phyloP scores from a whole-genome alignment of 2,797 vertebrate species.

The Tamandua tetradactyla region DNA sequence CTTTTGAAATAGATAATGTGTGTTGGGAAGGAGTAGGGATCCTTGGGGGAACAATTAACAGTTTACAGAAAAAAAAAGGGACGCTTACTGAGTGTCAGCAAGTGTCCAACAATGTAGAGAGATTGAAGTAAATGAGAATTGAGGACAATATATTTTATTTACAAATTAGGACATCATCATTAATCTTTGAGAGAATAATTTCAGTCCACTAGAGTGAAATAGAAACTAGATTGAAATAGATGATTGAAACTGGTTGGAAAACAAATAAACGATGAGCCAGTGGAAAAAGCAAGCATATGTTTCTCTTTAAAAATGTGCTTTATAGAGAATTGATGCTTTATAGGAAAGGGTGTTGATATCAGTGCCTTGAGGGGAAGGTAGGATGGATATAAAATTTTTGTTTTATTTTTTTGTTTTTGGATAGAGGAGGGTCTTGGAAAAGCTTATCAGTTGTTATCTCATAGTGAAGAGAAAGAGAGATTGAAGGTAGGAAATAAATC shows the following conservation, averaged over 20 bases:
- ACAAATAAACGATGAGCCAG: constrained; percentile 17
- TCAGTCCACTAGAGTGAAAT: not conserved
- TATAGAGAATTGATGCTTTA: not conserved
- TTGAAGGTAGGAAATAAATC: not conserved
- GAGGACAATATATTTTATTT: not conserved
- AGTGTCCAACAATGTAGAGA: not conserved
- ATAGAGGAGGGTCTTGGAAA: not conserved
- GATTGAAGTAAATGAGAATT: not conserved
- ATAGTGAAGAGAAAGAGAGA: not conserved
- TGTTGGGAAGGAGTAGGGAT: not conserved
- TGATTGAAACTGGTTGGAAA: constrained; percentile 34
- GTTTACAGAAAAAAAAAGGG: not conserved
- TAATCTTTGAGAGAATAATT: constrained; percentile 47
- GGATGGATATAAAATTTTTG: not conserved
- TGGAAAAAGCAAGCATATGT: not conserved
- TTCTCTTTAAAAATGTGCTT: not conserved
- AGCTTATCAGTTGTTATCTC: not conserved
- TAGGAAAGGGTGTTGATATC: not conserved
- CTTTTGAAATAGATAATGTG: not conserved
- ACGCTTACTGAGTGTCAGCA: not conserved
- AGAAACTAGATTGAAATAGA: constrained; percentile 1
- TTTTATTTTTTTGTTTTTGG: not conserved
- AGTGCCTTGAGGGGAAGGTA: not conserved
- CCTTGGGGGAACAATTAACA: not conserved
- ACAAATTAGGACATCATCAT: constrained; percentile 7